These are phyloP conservation scores for Apamea sordens DNA, from an alignment of 2,888 invertebrate species.

Conservation along the genomic window DNA sequence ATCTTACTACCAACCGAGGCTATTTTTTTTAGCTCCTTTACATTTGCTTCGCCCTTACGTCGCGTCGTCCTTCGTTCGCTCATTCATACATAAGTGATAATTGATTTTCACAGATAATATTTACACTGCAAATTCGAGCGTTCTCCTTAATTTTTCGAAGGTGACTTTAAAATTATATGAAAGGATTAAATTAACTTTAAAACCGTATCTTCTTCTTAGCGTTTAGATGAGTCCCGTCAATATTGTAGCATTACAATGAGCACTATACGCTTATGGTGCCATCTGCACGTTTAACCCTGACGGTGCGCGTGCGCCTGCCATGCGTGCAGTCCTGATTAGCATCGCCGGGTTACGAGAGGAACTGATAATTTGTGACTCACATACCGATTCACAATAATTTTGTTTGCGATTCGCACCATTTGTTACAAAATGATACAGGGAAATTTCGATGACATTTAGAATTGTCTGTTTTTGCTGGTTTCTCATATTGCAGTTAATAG, in stretches of 20 bases:
- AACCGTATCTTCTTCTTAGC: background rate
- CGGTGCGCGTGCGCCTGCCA: conserved; percentile 34
- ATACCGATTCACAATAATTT: conserved; percentile 46
- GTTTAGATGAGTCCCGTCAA: background rate
- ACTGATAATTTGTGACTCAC: conserved; percentile 70
- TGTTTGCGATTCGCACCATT: conserved; percentile 42
- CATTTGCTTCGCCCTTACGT: background rate
- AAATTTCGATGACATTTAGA: background rate
- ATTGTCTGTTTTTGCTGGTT: background rate
- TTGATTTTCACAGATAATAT: background rate
- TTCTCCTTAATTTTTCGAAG: background rate
- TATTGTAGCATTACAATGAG: conserved; percentile 9
- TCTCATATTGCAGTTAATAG: background rate
- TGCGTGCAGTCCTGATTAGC: conserved; percentile 59
- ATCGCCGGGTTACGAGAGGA: conserved; percentile 56
- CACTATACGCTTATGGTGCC: conserved; percentile 17
- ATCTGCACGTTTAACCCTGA: conserved; percentile 21
- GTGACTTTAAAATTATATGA: background rate
- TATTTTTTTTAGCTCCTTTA: background rate
- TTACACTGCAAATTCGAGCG: background rate
- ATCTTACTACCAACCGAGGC: background rate
- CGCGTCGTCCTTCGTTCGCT: background rate
- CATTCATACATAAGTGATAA: conserved; percentile 13
- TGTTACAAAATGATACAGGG: background rate
- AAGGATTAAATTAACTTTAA: too few relatives aligned